Evolutionary conservation across 2,113 vertebrate genomes (phyloP), one percentile per base, ranked within the genome.

Genomic region (Scortum barcoo): DNA sequence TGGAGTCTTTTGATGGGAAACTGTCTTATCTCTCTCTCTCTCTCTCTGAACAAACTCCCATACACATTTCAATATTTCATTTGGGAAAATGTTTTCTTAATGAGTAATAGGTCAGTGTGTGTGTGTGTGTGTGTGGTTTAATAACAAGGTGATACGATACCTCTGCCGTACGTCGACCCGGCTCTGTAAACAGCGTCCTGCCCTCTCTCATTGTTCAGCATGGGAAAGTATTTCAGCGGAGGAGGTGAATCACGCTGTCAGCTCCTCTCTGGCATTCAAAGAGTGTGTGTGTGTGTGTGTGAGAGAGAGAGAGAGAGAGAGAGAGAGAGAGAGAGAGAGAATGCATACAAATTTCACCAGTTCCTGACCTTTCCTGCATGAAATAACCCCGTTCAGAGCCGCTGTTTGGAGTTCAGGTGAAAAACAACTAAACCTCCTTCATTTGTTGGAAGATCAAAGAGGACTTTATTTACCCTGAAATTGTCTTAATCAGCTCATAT

Each of bases 211-310:
- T 81, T 90, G 86, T 84, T 79, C 36, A 57, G 14, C 84, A 76
- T 90, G 81, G 86, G 89, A 88, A 90, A 84, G 72, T 86, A 81
- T 91, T 86, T 78, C 19, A 76, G 50, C 12, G 0, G 46, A 70
- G 51, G 67, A 66, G 71, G 71, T 82, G 74, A 83, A 62, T 79
- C 80, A 78, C 82, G 42, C 28, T 22, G 65, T 89, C 80, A 74
- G 69, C 77, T 78, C 1, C 73, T 81, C 73, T 81, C 63, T 83
- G 72, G 79, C 53, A 90, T 85, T 86, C 60, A 54, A 10, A 50
- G 20, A 8, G 63, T 46, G 63, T 66, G 63, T 66, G 63, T 20
- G 63, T 26, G 65, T 48, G 65, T 48, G 65, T 20, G 48, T 30
- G 56, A 5, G 20, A 4, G 14, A 26, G 22, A 19, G 16, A 19